Base-by-base conservation (phyloP, 2,113 vertebrate genomes). In the Protobothrops flavoviridis region DNA sequence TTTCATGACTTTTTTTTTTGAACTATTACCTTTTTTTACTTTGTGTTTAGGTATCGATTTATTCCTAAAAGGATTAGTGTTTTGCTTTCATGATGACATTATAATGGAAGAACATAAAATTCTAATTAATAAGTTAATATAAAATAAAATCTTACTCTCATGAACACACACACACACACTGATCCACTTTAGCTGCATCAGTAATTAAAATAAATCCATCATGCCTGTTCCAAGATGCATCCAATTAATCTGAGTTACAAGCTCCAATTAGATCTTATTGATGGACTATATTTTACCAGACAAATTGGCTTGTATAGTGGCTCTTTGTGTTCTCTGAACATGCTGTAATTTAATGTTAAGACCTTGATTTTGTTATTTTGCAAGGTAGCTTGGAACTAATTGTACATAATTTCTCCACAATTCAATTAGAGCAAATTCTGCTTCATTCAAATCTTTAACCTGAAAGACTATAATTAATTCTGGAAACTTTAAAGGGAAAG, bases 201-300 rank as follows among this genome's bases (percentile, higher is more conserved):
- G 52, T 94, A 89, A 91, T 94, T 91, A 89, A 93, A 91, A 88
- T 93, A 85, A 91, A 93, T 94, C 87, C 43, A 94, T 89, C 21
- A 61, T 29, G 53, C 45, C 43, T 69, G 69, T 23, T 89, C 90
- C 55, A 89, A 91, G 64, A 81, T 48, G 53, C 55, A 29, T 56
- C 55, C 90, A 88, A 93, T 94, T 94, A 91, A 93, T 91, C 87
- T 55, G 39, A 93, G 48, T 93, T 87, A 91, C 86, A 12, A 69
- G 86, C 56, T 85, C 33, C 88, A 91, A 93, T 93, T 94, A 93
- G 87, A 93, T 86, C 64, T 64, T 61, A 91, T 93, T 94, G 94
- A 91, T 94, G 90, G 55, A 43, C 56, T 89, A 20, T 90, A 92
- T 64, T 94, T 93, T 88, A 53, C 86, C 81, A 74, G 50, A 87